Evolutionary conservation across 2,797 vertebrate species (phyloP), one percentile per base, ranked within the genome.

Genomic region (Loris lydekkerianus): DNA sequence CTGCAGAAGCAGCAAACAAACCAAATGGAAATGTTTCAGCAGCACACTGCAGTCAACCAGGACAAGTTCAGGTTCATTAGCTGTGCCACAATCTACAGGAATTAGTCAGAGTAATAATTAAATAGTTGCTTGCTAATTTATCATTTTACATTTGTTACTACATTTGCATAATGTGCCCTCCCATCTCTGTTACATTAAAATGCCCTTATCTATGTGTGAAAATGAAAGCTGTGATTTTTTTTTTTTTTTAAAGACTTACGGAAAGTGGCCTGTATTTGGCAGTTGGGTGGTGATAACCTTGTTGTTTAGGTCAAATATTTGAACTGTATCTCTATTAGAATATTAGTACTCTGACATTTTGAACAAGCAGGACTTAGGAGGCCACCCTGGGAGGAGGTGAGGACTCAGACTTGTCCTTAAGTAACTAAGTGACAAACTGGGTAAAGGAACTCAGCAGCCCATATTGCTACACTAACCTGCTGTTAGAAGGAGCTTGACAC

Each of bases 31-130:
- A 98, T 96, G 97, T 98, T 98, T 98, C 98, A 96, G 69, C 96
- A 96, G 98, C 98, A 97, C 97, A 96, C 96, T 96, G 97, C 98
- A 98, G 98, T 98, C 98, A 98, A 96, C 97, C 98, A 98, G 98
- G 98, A 98, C 98, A 98, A 97, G 98, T 98, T 98, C 98, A 97
- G 98, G 98, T 98, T 98, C 98, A 98, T 98, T 98, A 98, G 96
- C 96, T 94, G 89, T 97, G 98, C 97, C 98, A 98, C 96, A 56
- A 88, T 98, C 98, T 98, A 98, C 97, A 98, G 98, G 97, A 98
- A 98, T 98, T 98, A 98, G 97, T 98, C 96, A 97, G 97, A 98
- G 97, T 98, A 98, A 98, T 98, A 98, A 98, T 97, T 98, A 98
- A 98, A 98, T 98, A 97, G 98, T 98, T 96, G 91, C 97, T 98